These are phyloP conservation scores for Sympetrum striolatum DNA, from an alignment of 2,888 invertebrate genomes.

Conservation along the genomic window DNA sequence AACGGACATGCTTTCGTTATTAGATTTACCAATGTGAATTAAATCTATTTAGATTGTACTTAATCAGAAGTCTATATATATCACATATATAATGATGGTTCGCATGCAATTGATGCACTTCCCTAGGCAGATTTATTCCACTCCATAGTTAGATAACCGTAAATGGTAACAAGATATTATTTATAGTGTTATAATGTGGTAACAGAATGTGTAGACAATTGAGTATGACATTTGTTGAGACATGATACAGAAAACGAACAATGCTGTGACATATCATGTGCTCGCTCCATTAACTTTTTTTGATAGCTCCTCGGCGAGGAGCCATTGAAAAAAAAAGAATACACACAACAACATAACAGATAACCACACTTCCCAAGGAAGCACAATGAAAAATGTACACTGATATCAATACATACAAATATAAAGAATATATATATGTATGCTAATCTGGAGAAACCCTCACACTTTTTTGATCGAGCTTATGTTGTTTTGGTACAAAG, in stretches of 20 bases:
- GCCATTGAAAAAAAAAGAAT: background rate
- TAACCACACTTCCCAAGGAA: slow-evolving; percentile 31
- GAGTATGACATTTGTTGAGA: background rate
- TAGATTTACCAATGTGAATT: slow-evolving; percentile 14
- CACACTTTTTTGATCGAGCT: background rate
- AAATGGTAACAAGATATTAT: background rate
- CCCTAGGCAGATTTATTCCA: background rate
- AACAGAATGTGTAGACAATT: slow-evolving; percentile 5
- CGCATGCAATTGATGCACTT: slow-evolving; percentile 13
- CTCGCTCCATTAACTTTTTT: background rate
- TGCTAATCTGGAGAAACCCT: background rate
- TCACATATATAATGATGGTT: slow-evolving; percentile 29
- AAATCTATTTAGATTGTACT: slow-evolving; percentile 25
- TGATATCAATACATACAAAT: slow-evolving; percentile 11
- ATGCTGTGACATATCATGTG: background rate
- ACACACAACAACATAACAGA: slow-evolving; percentile 20
- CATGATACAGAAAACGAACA: slow-evolving; percentile 17
- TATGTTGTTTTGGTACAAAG: background rate
- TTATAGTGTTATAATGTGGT: slow-evolving; percentile 38
- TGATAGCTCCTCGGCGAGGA: background rate
- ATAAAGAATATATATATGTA: background rate
- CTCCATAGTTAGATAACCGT: slow-evolving; percentile 1
- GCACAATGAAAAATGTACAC: slow-evolving; percentile 4
- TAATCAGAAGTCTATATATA: slow-evolving; percentile 17
- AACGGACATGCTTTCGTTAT: slow-evolving; percentile 17